A percentile compares a stretch with the other conserved stretches of the same genome.
Conservation (phyloP, 2,888 invertebrate species). For the Drosophila parthenogenetica region DNA sequence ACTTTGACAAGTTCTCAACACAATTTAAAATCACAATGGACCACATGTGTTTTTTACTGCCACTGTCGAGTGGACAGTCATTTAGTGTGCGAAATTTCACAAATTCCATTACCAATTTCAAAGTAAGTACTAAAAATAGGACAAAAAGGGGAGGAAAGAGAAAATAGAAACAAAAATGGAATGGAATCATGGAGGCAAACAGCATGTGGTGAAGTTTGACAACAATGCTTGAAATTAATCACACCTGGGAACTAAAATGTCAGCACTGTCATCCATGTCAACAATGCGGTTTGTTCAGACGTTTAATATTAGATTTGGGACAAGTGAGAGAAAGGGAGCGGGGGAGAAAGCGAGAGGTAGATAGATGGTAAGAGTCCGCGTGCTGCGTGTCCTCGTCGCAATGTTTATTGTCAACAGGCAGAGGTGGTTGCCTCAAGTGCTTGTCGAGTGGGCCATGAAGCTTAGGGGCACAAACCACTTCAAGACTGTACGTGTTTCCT, state of each 20-base stretch:
- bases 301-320: conserved; percentile 67
- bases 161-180: not conserved
- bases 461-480: conserved; percentile 58
- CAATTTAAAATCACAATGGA: conserved; percentile 10
- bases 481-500: conserved; percentile 61
- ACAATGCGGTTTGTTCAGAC: conserved; percentile 63
- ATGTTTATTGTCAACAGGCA: conserved; percentile 77
- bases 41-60: conserved; percentile 20
- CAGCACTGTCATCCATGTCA: conserved; percentile 70
- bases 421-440: conserved; percentile 71
- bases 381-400: conserved; percentile 52
- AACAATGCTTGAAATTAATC: conserved; percentile 72
- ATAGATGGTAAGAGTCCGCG: not conserved
- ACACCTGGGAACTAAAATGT: conserved; percentile 76
- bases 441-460: conserved; percentile 43
- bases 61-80: conserved; percentile 4
- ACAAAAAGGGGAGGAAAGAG: not conserved
- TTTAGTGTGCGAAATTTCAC: conserved; percentile 1
- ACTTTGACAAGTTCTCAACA: conserved; percentile 3
- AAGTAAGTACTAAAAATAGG: not conserved
- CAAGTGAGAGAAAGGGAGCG: not conserved
- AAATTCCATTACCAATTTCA: conserved; percentile 27
- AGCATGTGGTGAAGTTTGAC: conserved; percentile 30
- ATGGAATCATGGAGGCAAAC: conserved; percentile 1
- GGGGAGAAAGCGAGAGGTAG: not conserved